phyloP scores from a whole-genome alignment of 2,113 vertebrate species.

The Vimba vimba region DNA sequence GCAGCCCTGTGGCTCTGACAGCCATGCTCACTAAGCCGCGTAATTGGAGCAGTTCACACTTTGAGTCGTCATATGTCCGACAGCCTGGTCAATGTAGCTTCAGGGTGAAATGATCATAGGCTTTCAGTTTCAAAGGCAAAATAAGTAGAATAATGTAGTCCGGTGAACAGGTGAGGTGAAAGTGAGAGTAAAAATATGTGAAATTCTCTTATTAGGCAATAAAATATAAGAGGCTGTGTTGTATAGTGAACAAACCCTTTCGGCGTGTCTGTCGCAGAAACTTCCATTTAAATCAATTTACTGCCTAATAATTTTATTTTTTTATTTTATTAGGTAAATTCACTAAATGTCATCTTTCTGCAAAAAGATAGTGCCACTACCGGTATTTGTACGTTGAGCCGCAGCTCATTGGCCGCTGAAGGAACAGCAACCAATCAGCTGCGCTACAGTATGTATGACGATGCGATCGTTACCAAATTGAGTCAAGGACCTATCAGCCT shows the following conservation, averaged over 20 bases:
- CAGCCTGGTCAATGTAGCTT: constrained; percentile 14
- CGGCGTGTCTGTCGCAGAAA: not conserved
- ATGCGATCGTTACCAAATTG: no score
- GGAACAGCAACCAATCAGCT: no score
- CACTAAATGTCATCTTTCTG: not conserved
- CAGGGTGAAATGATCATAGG: not conserved
- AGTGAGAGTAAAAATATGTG: not conserved
- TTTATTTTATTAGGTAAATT: not conserved
- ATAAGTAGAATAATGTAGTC: not conserved
- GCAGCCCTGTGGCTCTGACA: constrained; percentile 7
- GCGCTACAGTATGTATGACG: no score
- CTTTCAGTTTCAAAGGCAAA: not conserved
- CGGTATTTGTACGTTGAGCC: no score
- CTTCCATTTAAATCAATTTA: not conserved
- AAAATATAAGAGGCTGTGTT: not conserved
- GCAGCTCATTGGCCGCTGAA: no score
- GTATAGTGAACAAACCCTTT: not conserved
- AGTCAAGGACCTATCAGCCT: no score
- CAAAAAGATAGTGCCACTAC: not conserved
- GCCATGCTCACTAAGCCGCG: constrained; percentile 30
- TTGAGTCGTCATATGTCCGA: constrained; percentile 11
- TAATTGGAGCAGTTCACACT: constrained; percentile 40
- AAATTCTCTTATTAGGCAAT: not conserved
- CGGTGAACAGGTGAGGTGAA: not conserved
- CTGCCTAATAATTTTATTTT: not conserved